Evolutionary conservation across 2,113 vertebrate genomes (phyloP), one percentile per base, ranked within the genome.

Genomic region (Hyperopisus bebe): DNA sequence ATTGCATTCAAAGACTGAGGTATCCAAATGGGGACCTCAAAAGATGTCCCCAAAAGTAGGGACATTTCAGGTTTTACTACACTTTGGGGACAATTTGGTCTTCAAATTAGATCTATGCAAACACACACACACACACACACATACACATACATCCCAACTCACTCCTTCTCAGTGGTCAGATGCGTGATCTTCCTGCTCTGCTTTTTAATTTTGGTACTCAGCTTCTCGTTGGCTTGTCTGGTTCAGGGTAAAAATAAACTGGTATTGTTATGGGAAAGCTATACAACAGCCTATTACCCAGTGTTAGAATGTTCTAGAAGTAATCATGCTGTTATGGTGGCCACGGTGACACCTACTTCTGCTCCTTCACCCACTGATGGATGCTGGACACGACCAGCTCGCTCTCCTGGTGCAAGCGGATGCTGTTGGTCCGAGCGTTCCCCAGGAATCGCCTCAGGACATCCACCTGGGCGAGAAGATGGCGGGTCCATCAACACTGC

Each of bases 91-190:
- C 50, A 51, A 51, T 51, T 51, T 51, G 15, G 50, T 17, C 50
- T 15, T 51, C 50, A 51, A 51, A 17, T 51, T 13, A 17, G 50
- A 51, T 17, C 50, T 51, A 51, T 51, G 50, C 50, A 51, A 17
- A 17, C 11, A 11, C 87, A 66, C 85, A 83, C 87, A 55, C 77
- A 82, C 42, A 87, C 89, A 88, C 87, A 55, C 85, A 83, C 85
- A 58, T 62, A 83, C 48, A 86, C 89, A 90, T 85, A 74, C 86
- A 85, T 55, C 86, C 91, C 90, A 5, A 92, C 96, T 96, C 95
- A 96, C 96, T 96, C 94, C 90, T 94, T 96, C 91, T 96, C 91
- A 17, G 94, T 92, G 0, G 92, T 92, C 90, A 96, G 95, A 91
- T 94, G 95, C 90, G 94, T 88, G 8, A 95, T 95, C 88, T 94